Percentiles rank a stretch among this genome's conserved stretches.
Conservation (phyloP, 2,888 invertebrate species). For the Drosophila borborema region DNA sequence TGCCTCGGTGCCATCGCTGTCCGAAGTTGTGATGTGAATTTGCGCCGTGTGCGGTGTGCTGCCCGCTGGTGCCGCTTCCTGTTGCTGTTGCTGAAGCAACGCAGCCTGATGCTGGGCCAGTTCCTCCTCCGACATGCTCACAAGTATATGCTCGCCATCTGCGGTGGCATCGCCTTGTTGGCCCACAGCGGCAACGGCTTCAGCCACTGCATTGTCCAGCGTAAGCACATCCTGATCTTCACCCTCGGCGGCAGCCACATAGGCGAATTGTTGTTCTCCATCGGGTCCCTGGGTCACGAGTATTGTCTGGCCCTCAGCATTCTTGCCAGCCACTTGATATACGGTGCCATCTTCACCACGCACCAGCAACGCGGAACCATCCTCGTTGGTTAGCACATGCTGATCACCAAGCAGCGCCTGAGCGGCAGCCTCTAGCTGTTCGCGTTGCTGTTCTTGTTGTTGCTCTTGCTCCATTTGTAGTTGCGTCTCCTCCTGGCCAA, state of each 20-base stretch:
- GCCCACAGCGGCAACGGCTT: conserved; percentile 83
- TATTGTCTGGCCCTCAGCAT: conserved; percentile 91
- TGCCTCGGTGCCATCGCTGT: conserved; percentile 87
- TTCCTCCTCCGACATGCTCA: conserved; percentile 83
- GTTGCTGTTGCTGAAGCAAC: conserved; percentile 58
- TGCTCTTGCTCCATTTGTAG: conserved; percentile 74
- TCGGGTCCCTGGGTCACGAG: conserved; percentile 91
- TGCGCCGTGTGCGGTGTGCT: conserved; percentile 63
- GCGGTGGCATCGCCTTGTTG: conserved; percentile 76
- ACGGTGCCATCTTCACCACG: conserved; percentile 91
- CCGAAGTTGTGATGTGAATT: conserved; percentile 71
- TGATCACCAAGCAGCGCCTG: conserved; percentile 81
- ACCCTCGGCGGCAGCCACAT: conserved; percentile 88
- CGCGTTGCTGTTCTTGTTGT: conserved; percentile 78
- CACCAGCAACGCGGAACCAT: conserved; percentile 90
- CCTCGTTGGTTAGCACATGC: conserved; percentile 86
- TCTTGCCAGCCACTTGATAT: conserved; percentile 91
- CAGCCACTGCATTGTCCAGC: conserved; percentile 84
- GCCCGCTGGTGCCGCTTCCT: conserved; percentile 47
- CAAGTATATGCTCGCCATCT: conserved; percentile 81
- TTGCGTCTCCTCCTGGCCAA: conserved; percentile 87
- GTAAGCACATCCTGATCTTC: conserved; percentile 86
- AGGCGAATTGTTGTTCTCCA: conserved; percentile 90
- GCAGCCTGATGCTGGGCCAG: conserved; percentile 82
- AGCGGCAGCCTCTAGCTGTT: conserved; percentile 77